Conservation (phyloP, 2,797 vertebrate genomes). For the Alauda arvensis region DNA sequence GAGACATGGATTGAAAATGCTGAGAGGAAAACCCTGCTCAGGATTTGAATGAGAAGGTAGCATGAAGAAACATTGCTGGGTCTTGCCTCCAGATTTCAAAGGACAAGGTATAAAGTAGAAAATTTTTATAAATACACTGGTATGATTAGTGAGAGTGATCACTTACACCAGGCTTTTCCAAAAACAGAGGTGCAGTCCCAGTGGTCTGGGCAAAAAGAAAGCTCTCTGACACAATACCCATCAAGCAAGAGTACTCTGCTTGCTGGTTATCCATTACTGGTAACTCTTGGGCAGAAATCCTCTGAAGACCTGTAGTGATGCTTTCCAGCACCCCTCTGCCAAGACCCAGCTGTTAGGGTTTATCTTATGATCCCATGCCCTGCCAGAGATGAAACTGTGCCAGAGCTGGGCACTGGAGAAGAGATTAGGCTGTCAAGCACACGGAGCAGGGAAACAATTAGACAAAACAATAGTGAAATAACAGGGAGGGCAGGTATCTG, state of each 20-base stretch:
- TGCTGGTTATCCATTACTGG: neutral
- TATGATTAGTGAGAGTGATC: accelerated
- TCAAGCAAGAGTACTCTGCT: neutral
- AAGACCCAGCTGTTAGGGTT: neutral
- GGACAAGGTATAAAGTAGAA: neutral
- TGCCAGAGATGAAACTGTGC: neutral
- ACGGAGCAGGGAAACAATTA: neutral
- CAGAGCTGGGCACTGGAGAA: neutral
- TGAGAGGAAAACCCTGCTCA: neutral
- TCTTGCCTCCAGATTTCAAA: neutral
- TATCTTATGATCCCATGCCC: neutral
- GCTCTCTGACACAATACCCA: neutral
- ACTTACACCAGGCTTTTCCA: neutral
- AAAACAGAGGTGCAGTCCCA: neutral
- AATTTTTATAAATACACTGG: neutral
- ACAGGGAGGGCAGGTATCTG: neutral
- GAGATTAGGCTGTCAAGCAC: neutral
- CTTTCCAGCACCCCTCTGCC: neutral
- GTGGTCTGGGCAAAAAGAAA: neutral
- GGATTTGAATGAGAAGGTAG: neutral
- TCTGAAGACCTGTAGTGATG: neutral
- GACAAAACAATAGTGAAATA: neutral
- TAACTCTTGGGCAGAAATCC: neutral
- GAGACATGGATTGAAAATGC: neutral
- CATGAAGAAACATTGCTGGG: neutral